Percentiles rank a stretch among this genome's conserved stretches.
Evolutionary conservation across 2,797 vertebrate species (phyloP).

Genomic region (Syngnathus rostellatus): DNA sequence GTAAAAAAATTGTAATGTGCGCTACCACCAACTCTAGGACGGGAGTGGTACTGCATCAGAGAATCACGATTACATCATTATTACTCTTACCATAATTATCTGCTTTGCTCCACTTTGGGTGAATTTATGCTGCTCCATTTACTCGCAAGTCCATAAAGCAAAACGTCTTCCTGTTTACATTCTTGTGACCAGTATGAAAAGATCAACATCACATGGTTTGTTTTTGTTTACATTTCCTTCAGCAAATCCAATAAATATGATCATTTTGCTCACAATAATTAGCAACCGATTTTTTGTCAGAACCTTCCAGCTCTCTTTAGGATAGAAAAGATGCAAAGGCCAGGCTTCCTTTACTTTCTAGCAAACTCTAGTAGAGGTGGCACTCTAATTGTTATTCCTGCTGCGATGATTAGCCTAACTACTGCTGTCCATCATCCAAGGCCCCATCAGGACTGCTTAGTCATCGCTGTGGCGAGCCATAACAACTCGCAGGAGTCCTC

Average conservation of each 20-base stretch:
- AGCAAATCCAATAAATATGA: neutral
- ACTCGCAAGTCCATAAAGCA: too few species aligned
- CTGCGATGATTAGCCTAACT: slow-evolving; percentile 6
- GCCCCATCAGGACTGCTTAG: slow-evolving; percentile 36
- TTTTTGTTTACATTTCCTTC: neutral
- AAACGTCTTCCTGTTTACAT: too few species aligned
- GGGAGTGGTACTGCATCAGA: neutral
- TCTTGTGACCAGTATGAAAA: neutral
- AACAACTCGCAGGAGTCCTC: slow-evolving; percentile 5
- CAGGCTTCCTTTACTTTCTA: neutral
- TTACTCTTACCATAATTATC: too few species aligned
- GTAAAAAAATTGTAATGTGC: neutral
- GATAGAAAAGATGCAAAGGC: neutral
- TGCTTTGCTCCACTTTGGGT: too few species aligned
- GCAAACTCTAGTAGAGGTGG: neutral
- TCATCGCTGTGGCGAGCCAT: slow-evolving; percentile 30
- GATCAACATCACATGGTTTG: neutral
- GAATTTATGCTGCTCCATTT: too few species aligned
- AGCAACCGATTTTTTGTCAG: neutral
- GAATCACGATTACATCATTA: too few species aligned
- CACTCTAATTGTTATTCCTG: neutral
- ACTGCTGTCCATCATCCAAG: slow-evolving; percentile 6
- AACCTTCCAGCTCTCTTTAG: neutral
- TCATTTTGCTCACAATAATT: neutral
- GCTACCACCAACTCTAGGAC: neutral